Evolutionary conservation across 1,140 invertebrate genomes (phyloP).

Genomic region (Camponotus pennsylvanicus): DNA sequence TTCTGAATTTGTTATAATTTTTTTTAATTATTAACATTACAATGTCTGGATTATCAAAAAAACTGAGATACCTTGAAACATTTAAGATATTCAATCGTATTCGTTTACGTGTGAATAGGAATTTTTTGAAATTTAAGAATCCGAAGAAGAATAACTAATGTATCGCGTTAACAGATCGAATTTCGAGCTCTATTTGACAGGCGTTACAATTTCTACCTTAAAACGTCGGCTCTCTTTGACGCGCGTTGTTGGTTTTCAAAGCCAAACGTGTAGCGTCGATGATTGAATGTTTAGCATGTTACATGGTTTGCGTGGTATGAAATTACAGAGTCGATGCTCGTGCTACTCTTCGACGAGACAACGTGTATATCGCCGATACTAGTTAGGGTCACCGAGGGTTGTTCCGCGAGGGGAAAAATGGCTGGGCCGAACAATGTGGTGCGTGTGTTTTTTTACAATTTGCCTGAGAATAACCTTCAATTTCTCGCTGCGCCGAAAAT

Average conservation of each 20-base stretch:
- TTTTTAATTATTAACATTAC: slow-evolving; percentile 10
- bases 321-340: slow-evolving; percentile 61
- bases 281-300: slow-evolving; percentile 61
- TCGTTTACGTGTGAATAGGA: not conserved
- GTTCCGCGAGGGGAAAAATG: slow-evolving; percentile 62
- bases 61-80: not conserved
- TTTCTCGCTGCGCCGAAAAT: slow-evolving; percentile 64
- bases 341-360: slow-evolving; percentile 61
- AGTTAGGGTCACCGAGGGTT: slow-evolving; percentile 72
- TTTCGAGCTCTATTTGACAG: not conserved
- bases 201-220: slow-evolving; percentile 35
- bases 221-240: slow-evolving; percentile 21
- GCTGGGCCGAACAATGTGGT: slow-evolving; percentile 59
- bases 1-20: not conserved
- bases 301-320: slow-evolving; percentile 44
- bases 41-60: not conserved
- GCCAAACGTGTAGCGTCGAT: slow-evolving; percentile 33
- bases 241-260: slow-evolving; percentile 52
- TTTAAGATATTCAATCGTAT: not conserved
- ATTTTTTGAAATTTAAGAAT: not conserved
- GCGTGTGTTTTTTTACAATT: slow-evolving; percentile 70
- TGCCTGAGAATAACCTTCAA: slow-evolving; percentile 68
- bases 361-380: slow-evolving; percentile 57
- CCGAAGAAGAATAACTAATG: not conserved
- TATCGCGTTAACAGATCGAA: not conserved